Evolutionary conservation across 2,888 invertebrate species (phyloP).

Genomic region (Tenthredo amoena): DNA sequence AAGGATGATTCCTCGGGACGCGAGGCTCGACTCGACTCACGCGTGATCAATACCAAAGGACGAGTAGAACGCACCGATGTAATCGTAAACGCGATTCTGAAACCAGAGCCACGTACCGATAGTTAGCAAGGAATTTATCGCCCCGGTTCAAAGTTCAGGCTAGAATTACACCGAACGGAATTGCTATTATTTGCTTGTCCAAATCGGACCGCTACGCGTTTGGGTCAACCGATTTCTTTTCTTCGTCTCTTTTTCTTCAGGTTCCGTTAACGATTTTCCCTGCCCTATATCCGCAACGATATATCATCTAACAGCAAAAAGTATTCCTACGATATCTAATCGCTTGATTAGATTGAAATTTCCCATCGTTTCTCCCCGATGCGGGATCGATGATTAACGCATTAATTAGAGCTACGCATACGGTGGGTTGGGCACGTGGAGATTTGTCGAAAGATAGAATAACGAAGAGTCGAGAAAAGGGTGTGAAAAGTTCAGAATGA

Average conservation of each 20-base stretch:
- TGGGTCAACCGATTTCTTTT: background rate
- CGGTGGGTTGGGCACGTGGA: background rate
- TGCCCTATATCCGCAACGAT: too few relatives aligned
- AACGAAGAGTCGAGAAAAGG: background rate
- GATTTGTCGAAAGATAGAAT: background rate
- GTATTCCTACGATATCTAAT: too few relatives aligned
- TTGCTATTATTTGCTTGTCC: constrained; percentile 10
- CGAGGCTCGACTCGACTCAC: constrained; percentile 9
- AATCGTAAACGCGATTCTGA: constrained; percentile 28
- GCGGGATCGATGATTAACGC: background rate
- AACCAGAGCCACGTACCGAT: constrained; percentile 46
- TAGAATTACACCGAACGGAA: constrained; percentile 1
- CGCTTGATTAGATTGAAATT: background rate
- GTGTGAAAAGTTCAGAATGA: background rate
- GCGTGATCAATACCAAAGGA: constrained; percentile 51
- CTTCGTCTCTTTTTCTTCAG: background rate
- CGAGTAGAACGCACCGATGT: constrained; percentile 21
- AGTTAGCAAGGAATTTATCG: constrained; percentile 24
- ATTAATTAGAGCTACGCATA: background rate
- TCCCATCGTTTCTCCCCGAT: background rate
- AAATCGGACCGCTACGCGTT: background rate
- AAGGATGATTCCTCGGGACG: background rate
- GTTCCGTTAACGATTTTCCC: too few relatives aligned
- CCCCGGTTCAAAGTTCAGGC: constrained; percentile 1
- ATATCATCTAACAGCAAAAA: too few relatives aligned